phyloP scores from a whole-genome alignment of 2,888 invertebrate species.

The Sinhomidia bicolor region DNA sequence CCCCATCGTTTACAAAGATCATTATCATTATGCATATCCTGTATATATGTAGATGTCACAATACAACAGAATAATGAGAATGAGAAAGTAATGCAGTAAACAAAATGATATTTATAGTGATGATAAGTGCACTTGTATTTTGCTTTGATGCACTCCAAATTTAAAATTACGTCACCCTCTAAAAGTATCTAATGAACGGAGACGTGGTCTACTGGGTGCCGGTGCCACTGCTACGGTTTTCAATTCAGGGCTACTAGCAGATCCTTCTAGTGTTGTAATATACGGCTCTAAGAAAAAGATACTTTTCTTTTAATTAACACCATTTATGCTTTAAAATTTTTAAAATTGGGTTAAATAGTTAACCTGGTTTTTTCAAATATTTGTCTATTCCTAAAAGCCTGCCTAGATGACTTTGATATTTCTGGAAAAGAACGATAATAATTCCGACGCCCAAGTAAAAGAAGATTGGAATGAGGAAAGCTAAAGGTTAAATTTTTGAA shows the following conservation, averaged over 20 bases:
- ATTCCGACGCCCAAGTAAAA: slow-evolving; percentile 79
- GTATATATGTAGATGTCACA: too few species aligned
- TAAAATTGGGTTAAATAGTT: too few species aligned
- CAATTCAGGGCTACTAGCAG: not conserved
- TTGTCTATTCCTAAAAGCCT: not conserved
- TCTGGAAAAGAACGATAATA: slow-evolving; percentile 71
- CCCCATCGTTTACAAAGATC: slow-evolving; percentile 96
- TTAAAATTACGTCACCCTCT: slow-evolving; percentile 80
- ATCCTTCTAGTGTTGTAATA: not conserved
- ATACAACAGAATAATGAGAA: too few species aligned
- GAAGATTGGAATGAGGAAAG: slow-evolving; percentile 75
- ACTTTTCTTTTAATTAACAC: not conserved
- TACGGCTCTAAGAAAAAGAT: not conserved
- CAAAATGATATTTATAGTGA: too few species aligned
- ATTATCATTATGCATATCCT: slow-evolving; percentile 89
- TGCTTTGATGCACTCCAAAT: too few species aligned
- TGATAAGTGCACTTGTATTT: too few species aligned
- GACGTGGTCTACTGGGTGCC: slow-evolving; percentile 58
- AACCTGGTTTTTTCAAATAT: not conserved
- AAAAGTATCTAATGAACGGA: slow-evolving; percentile 81
- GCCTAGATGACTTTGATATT: not conserved
- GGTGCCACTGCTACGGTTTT: not conserved
- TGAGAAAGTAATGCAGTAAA: too few species aligned
- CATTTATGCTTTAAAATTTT: too few species aligned
- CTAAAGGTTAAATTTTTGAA: slow-evolving; percentile 47